Conservation (phyloP, 2,797 vertebrate species). For the Apodemus agrarius region DNA sequence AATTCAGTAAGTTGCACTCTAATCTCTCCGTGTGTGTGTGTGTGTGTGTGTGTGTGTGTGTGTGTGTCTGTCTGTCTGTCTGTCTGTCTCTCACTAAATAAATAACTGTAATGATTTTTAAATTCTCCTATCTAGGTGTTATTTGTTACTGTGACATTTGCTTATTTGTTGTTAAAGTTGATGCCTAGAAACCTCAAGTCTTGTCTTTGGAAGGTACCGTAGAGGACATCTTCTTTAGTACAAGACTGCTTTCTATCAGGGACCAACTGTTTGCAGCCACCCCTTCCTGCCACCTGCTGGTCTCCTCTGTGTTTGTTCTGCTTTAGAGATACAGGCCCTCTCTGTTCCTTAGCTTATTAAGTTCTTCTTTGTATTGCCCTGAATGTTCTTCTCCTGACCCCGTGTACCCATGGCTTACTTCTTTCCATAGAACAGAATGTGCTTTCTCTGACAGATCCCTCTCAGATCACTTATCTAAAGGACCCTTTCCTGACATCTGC, state of each 20-base stretch:
- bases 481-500: not conserved
- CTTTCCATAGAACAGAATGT: constrained; percentile 34
- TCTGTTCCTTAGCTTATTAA: constrained; percentile 51
- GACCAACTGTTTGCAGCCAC: not conserved
- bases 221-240: constrained; percentile 26
- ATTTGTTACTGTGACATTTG: constrained; percentile 59
- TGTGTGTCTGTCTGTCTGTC: too few relatives aligned
- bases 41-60: too few relatives aligned
- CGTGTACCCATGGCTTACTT: constrained; percentile 18
- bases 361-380: constrained; percentile 60
- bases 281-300: constrained; percentile 52
- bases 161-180: constrained; percentile 64
- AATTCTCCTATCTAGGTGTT: constrained; percentile 45
- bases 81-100: not conserved
- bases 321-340: not conserved
- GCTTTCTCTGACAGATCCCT: constrained; percentile 45
- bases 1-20: not conserved
- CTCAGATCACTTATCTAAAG: constrained; percentile 30
- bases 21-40: not conserved
- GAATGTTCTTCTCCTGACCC: constrained; percentile 27
- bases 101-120: not conserved
- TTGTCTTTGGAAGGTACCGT: not conserved
- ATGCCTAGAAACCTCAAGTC: constrained; percentile 45
- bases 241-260: constrained; percentile 1
- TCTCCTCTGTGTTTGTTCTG: constrained; percentile 2